Evolutionary conservation across 1,140 invertebrate genomes (phyloP).

Genomic region (Microplitis mediator): DNA sequence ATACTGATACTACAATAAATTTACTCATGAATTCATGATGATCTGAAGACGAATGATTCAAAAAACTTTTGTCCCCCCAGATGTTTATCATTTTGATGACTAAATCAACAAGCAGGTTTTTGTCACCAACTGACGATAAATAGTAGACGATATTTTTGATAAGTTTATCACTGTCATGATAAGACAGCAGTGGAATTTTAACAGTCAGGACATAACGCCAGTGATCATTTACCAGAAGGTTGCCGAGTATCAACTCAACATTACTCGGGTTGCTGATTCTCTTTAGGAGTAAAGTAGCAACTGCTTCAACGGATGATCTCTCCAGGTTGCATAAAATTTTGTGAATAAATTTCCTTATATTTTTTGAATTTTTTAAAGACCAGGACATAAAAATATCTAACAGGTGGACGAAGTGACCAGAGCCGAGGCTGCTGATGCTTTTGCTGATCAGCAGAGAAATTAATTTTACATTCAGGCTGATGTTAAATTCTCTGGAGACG

Average conservation of each 20-base stretch:
- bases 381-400: too few relatives aligned
- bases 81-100: constrained; percentile 65
- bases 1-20: constrained; percentile 71
- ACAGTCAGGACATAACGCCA: constrained; percentile 65
- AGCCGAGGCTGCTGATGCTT: too few relatives aligned
- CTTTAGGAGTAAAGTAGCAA: constrained; percentile 57
- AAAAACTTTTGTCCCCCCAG: constrained; percentile 76
- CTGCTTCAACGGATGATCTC: constrained; percentile 54
- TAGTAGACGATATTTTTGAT: constrained; percentile 57
- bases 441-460: too few relatives aligned
- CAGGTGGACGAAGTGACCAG: too few relatives aligned
- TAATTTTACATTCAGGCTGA: too few relatives aligned
- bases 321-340: constrained; percentile 59
- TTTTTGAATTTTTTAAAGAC: too few relatives aligned
- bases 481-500: too few relatives aligned
- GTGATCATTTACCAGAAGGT: constrained; percentile 55
- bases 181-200: constrained; percentile 65
- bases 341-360: too few relatives aligned
- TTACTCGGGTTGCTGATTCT: constrained; percentile 38
- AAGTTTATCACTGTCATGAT: constrained; percentile 39
- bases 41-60: constrained; percentile 72
- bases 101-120: constrained; percentile 54
- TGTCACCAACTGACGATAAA: constrained; percentile 38
- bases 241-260: constrained; percentile 52
- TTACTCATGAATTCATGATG: constrained; percentile 82